Base-by-base conservation (phyloP, 2,888 invertebrate genomes). In the Sesia apiformis region DNA sequence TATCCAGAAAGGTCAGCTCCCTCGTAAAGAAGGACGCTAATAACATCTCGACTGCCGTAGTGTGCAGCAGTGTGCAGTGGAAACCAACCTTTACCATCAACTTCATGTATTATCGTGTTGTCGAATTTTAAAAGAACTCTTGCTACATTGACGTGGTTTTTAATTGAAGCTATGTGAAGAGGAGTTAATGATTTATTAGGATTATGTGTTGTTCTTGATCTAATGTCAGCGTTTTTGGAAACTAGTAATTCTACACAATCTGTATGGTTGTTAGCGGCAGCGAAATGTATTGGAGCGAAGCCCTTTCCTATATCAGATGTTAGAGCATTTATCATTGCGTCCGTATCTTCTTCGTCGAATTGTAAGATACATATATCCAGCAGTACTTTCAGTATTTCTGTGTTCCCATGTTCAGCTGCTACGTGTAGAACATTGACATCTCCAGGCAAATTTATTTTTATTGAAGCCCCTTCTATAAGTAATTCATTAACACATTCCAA, bases 1-100 rank as follows among this genome's bases (percentile, higher is more conserved):
- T 83, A 74, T 0, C 77, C 76, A 6, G 90, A 84, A 5, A 90
- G 61, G 58, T 90, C 87, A 3, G 85, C 90, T 5, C 91, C 91
- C 70, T 88, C 82, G 60, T 75, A 70, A 3, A 90, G 65, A 38
- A 90, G 65, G 4, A 84, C 55, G 0, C 64, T 66, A 52, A 92
- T 90, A 52, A 92, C 90, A 57, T 92, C 91, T 63, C 91, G 87
- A 59, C 92, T 91, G 0, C 92, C 92, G 60, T 91, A 86, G 55
- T 90, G 85, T 51, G 91, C 90, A 3, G 90, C 90, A 3, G 84
- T 67, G 53, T 91, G 90, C 40, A 90, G 67, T 7, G 90, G 81
- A 59, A 76, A 78, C 80, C 82, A 81, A 3, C 75, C 75, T 60
- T 69, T 73, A 55, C 74, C 76, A 54, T 86, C 84, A 0, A 86